Base-by-base conservation (phyloP, 2,888 invertebrate genomes). In the Trissolcus japonicus region DNA sequence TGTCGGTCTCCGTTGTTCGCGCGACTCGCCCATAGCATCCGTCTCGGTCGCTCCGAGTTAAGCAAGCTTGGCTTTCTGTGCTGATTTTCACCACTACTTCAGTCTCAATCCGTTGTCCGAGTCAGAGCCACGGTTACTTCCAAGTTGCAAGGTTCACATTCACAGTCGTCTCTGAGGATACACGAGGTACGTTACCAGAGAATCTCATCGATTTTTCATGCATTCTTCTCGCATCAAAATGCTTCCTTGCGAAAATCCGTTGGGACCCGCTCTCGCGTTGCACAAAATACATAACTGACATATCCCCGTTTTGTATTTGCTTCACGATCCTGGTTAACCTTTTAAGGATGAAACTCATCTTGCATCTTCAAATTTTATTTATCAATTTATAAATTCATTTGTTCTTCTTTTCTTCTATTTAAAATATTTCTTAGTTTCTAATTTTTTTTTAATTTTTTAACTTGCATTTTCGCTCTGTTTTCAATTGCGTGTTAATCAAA, bases 51-150 rank as follows among this genome's bases (percentile, higher is more conserved):
- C 67, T 17, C 74, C 14, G 13, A 19, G 46, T 61, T 62, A 54
- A 57, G 25, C 54, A 21, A 54, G 46, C 56, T 63, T 59, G 54
- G 67, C 62, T 56, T 54, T 41, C 21, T 7, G 71, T 57, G 65
- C 76, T 76, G 76, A 76, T 71, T 56, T 61, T 76, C 69, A 76
- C 75, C 53, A 75, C 75, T 66, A 76, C 76, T 76, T 76, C 71
- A 66, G 76, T 66, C 60, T 25, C 55, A 66, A 61, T 71, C 56
- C 35, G 61, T 46, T 59, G 69, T 69, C 57, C 46, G 61, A 71
- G 76, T 66, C 76, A 76, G 76, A 68, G 69, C 66, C 68, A 76
- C 76, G 71, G 66, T 76, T 48, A 76, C 76, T 71, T 46, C 66
- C 63, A 66, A 76, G 66, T 71, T 48, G 61, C 51, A 76, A 66